Base-by-base conservation (phyloP, 2,797 vertebrate genomes). In the Etheostoma perlongum region DNA sequence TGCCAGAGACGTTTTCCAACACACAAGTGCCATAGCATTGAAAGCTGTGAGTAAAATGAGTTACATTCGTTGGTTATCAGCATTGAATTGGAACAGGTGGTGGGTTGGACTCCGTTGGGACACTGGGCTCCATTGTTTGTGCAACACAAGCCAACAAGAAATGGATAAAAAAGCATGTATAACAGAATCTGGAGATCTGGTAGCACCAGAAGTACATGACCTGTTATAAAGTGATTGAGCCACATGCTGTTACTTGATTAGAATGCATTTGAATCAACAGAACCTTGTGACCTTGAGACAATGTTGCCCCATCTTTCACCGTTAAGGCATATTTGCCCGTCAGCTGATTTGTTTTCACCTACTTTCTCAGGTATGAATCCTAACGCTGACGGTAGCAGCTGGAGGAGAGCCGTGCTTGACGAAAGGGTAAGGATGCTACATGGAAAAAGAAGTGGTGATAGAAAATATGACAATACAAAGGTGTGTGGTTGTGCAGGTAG, bases 401-500 rank as follows among this genome's bases (percentile, higher is more conserved):
- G 72, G 88, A 72, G 51, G 60, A 67, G 51, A 74, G 16, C 18
- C 36, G 5, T 54, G 53, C 55, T 72, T 40, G 72, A 84, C 3
- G 13, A 74, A 69, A 63, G 5, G 85, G 92, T 92, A 83, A 85
- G 83, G 23, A 49, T 12, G 2, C 4, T 19, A 25, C 42, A 42
- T 58, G 36, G 59, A 47, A 64, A 66, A 75, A 67, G 2, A 70
- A 36, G 58, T 12, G 1, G 30, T 55, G 6, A 33, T 4, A 61
- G 65, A 72, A 84, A 74, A 53, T 53, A 25, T 33, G 44, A 14
- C 51, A 40, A 68, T 72, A 42, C 14, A 33, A 62, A 9, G 3
- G 14, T n/a, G 6, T 49, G 54, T 74, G 58, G 57, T 65, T 79
- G 42, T 27, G 5, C 3, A 62, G 10, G 21, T 12, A 42, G 16